Evolutionary conservation across 1,140 invertebrate genomes (phyloP), one percentile per base, ranked within the genome.

Genomic region (Brachionus plicatilis): DNA sequence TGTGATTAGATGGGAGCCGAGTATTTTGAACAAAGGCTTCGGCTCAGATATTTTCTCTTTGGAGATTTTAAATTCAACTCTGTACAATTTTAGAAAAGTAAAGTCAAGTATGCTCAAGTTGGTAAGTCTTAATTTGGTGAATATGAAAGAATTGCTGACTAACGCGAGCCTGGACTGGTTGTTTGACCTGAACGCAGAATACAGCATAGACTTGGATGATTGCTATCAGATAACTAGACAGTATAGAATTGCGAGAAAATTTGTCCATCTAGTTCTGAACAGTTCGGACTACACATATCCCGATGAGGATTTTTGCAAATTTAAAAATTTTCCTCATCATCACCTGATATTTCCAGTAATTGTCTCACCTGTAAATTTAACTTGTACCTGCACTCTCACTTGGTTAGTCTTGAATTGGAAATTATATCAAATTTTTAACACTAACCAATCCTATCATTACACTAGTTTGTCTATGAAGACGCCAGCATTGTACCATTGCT

Each of bases 321-420:
- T 82, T 65, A 68, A 43, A 45, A n/a, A 82, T 37, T 82, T 82
- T 65, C 79, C 79, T 12, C 79, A 82, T 24, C 6, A 60, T 24
- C 27, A 37, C 2, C 6, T 60, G 5, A 33, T 82, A 24, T 82
- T 65, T 82, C 53, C 79, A 2, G 41, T 65, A 0, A 82, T 82
- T 33, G 20, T 56, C 14, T 20, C 53, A 24, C 1, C 2, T 24
- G 11, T 0, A 27, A 68, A 12, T 41, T 27, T 82, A 60, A 60
- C 20, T 11, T 82, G 79, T 47, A 33, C 79, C 9, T 82, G 79
- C 29, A 82, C 79, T 5, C 33, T 82, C 2, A 27, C 37, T 45
- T 82, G 79, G 79, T 27, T 82, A 3, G 12, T 82, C 6, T 7
- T 45, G 5, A 82, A 82, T n/a, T 82, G 79, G 79, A 20, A 37